A percentile compares a stretch with the other conserved stretches of the same genome.
Conservation (phyloP, 1,140 invertebrate species). For the Lepidurus packardi region DNA sequence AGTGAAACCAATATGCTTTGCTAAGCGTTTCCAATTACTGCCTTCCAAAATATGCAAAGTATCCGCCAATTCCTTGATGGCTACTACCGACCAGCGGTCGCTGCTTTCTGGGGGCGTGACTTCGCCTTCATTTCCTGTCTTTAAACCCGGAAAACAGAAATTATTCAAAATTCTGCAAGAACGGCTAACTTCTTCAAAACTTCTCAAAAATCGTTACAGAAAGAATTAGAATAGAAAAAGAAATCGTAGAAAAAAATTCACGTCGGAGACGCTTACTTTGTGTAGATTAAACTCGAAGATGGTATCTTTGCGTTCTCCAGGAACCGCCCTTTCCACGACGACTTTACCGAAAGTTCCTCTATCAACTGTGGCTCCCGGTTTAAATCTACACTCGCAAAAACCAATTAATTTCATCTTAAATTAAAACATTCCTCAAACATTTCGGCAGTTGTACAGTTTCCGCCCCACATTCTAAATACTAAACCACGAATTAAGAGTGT, state of each 20-base stretch:
- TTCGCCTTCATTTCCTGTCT: conserved; percentile 38
- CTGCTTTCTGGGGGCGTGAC: conserved; percentile 31
- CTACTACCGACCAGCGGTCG: conserved; percentile 40
- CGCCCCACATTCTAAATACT: no score
- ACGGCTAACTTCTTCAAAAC: background rate
- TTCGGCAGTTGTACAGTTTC: no score
- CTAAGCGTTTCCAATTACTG: conserved; percentile 43
- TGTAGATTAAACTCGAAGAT: conserved; percentile 43
- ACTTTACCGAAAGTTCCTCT: conserved; percentile 43
- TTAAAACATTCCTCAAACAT: background rate
- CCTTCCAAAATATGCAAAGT: conserved; percentile 40
- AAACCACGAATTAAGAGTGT: no score
- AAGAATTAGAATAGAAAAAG: no score
- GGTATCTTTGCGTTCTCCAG: conserved; percentile 36
- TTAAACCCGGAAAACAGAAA: background rate
- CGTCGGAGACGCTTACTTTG: conserved; percentile 36
- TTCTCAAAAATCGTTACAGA: background rate
- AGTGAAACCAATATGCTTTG: conserved; percentile 42
- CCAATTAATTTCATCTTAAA: background rate
- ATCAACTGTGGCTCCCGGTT: conserved; percentile 37
- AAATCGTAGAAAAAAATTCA: background rate
- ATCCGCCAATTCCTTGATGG: conserved; percentile 40
- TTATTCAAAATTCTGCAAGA: background rate
- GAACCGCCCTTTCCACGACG: conserved; percentile 38
- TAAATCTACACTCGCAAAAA: conserved; percentile 38